Conservation (phyloP, 2,113 vertebrate species). For the Clupea harengus region DNA sequence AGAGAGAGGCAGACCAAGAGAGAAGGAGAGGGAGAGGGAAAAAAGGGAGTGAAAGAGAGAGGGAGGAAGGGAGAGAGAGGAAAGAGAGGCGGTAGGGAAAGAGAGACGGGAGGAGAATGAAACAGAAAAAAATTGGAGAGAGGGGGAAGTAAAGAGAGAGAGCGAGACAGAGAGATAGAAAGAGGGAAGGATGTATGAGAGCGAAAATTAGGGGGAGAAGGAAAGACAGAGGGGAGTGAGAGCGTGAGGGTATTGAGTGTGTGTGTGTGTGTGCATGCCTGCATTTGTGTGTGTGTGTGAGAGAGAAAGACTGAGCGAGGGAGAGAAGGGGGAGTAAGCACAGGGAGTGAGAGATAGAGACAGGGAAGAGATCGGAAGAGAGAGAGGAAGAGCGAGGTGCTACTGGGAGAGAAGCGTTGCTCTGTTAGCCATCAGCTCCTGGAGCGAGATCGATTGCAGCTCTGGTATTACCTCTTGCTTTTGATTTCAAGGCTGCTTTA, state of each 20-base stretch:
- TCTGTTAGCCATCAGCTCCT: too few species aligned
- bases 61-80: slow-evolving; percentile 15
- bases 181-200: background rate
- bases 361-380: too few species aligned
- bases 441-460: too few species aligned
- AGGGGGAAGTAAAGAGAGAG: background rate
- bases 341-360: too few species aligned
- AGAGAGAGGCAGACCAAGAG: slow-evolving; percentile 31
- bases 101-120: slow-evolving; percentile 10
- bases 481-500: too few species aligned
- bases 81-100: slow-evolving; percentile 29
- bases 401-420: too few species aligned
- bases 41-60: slow-evolving; percentile 31
- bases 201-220: background rate
- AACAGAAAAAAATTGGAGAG: background rate
- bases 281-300: background rate
- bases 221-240: background rate
- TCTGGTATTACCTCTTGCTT: too few species aligned
- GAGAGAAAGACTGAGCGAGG: background rate
- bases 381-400: too few species aligned
- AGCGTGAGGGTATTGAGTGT: background rate
- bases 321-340: background rate
- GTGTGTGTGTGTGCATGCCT: background rate
- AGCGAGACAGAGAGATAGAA: background rate
- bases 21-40: slow-evolving; percentile 26